These are phyloP conservation scores for Corticium candelabrum DNA, from an alignment of 37 sponge, comb jelly and placozoan genomes.

Conservation along the genomic window DNA sequence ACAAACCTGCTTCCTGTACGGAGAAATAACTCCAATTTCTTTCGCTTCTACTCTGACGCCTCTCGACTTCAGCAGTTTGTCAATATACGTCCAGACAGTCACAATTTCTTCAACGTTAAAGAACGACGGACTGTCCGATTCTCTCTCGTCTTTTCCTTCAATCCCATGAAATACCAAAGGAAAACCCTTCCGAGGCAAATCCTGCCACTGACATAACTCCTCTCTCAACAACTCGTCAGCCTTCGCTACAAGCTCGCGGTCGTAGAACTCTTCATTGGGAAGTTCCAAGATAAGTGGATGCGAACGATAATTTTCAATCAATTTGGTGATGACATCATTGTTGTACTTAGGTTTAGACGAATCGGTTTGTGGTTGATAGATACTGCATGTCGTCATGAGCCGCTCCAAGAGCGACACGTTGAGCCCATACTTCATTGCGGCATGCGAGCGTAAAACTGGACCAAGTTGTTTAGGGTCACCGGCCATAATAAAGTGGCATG, in stretches of 20 bases:
- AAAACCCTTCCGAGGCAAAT: constrained; percentile 36
- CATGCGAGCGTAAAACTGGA: constrained; percentile 40
- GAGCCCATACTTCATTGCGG: constrained; percentile 36
- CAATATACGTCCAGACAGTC: constrained; percentile 24
- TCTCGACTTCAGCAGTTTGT: constrained; percentile 24
- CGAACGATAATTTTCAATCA: constrained; percentile 59
- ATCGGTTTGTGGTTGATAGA: constrained; percentile 32
- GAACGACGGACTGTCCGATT: constrained; percentile 64
- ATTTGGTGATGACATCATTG: constrained; percentile 29
- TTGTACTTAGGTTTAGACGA: background rate
- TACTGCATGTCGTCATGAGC: constrained; percentile 28
- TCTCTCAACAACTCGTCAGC: constrained; percentile 29
- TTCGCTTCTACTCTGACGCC: background rate
- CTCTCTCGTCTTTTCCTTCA: constrained; percentile 56
- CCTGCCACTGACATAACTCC: constrained; percentile 29
- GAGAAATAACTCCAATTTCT: constrained; percentile 58
- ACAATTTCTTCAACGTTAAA: constrained; percentile 56
- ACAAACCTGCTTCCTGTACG: constrained; percentile 74
- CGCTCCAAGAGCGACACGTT: constrained; percentile 57
- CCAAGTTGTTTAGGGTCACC: constrained; percentile 73
- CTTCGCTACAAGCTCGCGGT: constrained; percentile 39
- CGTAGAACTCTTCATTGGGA: constrained; percentile 56
- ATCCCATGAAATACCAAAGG: constrained; percentile 64
- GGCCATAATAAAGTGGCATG: constrained; percentile 35
- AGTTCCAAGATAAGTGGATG: constrained; percentile 33